Evolutionary conservation across 2,888 invertebrate species (phyloP).

Genomic region (Brenthis ino): DNA sequence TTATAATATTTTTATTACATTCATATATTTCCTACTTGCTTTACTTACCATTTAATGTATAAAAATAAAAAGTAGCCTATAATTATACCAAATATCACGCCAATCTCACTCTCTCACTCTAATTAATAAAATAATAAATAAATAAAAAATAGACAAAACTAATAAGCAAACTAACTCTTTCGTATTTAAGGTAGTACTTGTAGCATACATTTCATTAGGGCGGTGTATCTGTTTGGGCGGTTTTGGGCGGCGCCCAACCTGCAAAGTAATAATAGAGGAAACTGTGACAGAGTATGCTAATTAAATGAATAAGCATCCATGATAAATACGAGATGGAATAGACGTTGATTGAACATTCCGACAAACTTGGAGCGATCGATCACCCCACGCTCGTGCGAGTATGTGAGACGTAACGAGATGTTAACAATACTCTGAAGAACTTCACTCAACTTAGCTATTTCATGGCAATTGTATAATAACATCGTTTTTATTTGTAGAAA

Average conservation of each 20-base stretch:
- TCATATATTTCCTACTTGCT: no score
- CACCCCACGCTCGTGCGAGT: constrained; percentile 19
- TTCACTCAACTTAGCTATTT: background rate
- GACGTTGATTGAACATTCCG: constrained; percentile 43
- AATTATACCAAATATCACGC: no score
- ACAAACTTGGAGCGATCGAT: constrained; percentile 37
- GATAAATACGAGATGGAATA: constrained; percentile 41
- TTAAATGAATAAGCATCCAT: constrained; percentile 36
- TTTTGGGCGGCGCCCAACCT: background rate
- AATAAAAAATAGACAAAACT: no score
- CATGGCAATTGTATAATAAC: background rate
- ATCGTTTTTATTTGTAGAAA: background rate
- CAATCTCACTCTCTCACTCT: no score
- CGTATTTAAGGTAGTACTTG: background rate
- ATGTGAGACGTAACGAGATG: constrained; percentile 3
- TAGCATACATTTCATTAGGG: background rate
- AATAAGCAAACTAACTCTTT: no score
- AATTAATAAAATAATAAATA: no score
- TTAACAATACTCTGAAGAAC: background rate
- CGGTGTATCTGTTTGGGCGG: no score
- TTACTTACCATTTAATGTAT: no score
- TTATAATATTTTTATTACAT: no score
- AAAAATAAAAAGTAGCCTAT: no score
- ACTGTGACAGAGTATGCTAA: constrained; percentile 22
- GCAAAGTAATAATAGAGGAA: background rate